Base-by-base conservation (phyloP, 2,888 invertebrate genomes). In the Chrysolina oricalcia region DNA sequence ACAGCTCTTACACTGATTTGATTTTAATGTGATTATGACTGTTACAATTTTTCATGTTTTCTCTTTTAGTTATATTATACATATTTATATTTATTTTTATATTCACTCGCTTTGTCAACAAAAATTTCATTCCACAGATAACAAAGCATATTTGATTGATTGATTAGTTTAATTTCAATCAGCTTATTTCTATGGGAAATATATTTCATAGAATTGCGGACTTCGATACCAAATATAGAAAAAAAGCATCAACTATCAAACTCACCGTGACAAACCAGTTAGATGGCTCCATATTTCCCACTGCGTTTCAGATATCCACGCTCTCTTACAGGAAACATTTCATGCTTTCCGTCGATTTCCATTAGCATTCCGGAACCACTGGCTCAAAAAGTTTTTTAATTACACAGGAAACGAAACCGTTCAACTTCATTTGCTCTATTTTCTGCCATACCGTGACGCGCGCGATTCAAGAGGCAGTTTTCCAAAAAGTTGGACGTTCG, bases 341-440 rank as follows among this genome's bases (percentile, higher is more conserved):
- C 53, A 50, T 68, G 64, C 68, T 71, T 43, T 68, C 46, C 71
- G 64, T 46, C 40, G 46, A 62, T 75, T 74, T 75, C 71, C 71
- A 71, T 71, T 71, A 75, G 41, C 67, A 56, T 50, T 46, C 63
- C 71, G 63, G 68, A 63, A 64, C 41, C 50, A 41, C 40, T 62
- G 40, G 50, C 62, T 50, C 68, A 53, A 53, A 68, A 74, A 74
- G 41, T 50, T 74, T 74, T 74, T 71, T 71, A 74, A 74, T 70
- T 70, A 66, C 66, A 40, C 15, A 35, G 70, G 50, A 71, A 67
- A 70, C 74, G 59, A 63, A 48, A 50, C 53, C 50, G 67, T 72
- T 75, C 53, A 59, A 40, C 67, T 71, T 50, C 71, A 75, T 75
- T 63, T 71, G 68, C 53, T 75, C 17, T 71, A 40, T 50, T 59